These are phyloP conservation scores for Carcina quercana DNA, from an alignment of 2,888 invertebrate genomes.

Conservation along the genomic window DNA sequence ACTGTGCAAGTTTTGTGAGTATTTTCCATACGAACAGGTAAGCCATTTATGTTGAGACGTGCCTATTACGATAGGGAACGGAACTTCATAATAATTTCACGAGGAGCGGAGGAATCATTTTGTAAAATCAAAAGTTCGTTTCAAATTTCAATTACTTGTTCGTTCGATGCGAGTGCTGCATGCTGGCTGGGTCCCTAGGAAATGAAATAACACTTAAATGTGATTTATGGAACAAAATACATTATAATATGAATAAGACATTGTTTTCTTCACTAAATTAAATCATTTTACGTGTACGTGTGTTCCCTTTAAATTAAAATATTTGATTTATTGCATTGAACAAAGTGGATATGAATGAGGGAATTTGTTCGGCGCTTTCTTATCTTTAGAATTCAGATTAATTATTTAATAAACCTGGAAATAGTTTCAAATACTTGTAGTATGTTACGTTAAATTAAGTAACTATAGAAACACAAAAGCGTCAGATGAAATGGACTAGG, in stretches of 20 bases:
- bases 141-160: slow-evolving; percentile 73
- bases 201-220: slow-evolving; percentile 72
- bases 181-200: slow-evolving; percentile 56
- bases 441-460: too few species aligned
- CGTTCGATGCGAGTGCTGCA: slow-evolving; percentile 67
- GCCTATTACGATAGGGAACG: slow-evolving; percentile 40
- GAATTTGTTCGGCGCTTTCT: too few species aligned
- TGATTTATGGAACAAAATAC: slow-evolving; percentile 69
- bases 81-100: slow-evolving; percentile 69
- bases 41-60: slow-evolving; percentile 39
- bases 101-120: slow-evolving; percentile 52
- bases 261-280: slow-evolving; percentile 64
- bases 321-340: slow-evolving; percentile 37
- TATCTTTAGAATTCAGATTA: too few species aligned
- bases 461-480: too few species aligned
- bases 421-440: too few species aligned
- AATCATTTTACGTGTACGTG: slow-evolving; percentile 43
- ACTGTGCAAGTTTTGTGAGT: too few species aligned
- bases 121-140: slow-evolving; percentile 70
- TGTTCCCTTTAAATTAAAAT: slow-evolving; percentile 37
- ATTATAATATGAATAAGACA: slow-evolving; percentile 64
- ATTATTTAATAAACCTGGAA: too few species aligned
- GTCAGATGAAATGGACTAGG: too few species aligned
- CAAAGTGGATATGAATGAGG: too few species aligned
- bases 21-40: slow-evolving; percentile 26